A percentile compares a stretch with the other conserved stretches of the same genome.
Evolutionary conservation across 1,140 invertebrate species (phyloP).

Genomic region (Drosophila carrolli): DNA sequence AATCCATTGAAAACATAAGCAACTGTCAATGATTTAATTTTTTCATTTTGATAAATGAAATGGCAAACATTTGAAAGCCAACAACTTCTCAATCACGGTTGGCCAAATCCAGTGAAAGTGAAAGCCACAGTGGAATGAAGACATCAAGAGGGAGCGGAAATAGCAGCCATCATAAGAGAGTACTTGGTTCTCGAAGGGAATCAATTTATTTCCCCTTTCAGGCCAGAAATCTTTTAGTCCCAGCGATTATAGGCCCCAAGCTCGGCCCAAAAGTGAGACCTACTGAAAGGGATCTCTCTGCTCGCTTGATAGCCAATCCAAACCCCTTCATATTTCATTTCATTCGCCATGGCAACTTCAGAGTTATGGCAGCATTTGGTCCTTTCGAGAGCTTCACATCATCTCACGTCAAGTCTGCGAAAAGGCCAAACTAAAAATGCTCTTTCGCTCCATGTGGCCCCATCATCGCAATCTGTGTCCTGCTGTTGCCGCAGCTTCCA

Average conservation of each 20-base stretch:
- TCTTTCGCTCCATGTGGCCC: conserved; percentile 38
- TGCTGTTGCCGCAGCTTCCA: conserved; percentile 34
- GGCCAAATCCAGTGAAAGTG: conserved; percentile 4
- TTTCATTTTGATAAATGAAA: conserved; percentile 78
- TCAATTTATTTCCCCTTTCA: conserved; percentile 35
- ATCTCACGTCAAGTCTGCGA: conserved; percentile 26
- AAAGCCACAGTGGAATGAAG: conserved; percentile 27
- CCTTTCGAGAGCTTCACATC: conserved; percentile 21
- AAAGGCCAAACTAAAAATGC: conserved; percentile 47
- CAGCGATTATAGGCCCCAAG: conserved; percentile 26
- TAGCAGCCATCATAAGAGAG: conserved; percentile 22
- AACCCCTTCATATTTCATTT: conserved; percentile 39
- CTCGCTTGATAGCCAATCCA: conserved; percentile 36
- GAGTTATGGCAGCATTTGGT: conserved; percentile 8
- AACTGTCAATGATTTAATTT: conserved; percentile 79
- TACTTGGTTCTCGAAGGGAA: conserved; percentile 19
- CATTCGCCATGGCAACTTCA: conserved; percentile 31
- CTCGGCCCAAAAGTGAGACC: conserved; percentile 4
- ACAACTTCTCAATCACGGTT: conserved; percentile 37
- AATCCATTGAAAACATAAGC: conserved; percentile 74
- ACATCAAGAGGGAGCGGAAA: conserved; percentile 39
- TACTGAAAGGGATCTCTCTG: conserved; percentile 22
- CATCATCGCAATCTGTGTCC: conserved; percentile 47
- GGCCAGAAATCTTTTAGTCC: conserved; percentile 4
- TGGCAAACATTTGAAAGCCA: conserved; percentile 53